Conservation (phyloP, 1,140 invertebrate genomes). For the Lineus longissimus region DNA sequence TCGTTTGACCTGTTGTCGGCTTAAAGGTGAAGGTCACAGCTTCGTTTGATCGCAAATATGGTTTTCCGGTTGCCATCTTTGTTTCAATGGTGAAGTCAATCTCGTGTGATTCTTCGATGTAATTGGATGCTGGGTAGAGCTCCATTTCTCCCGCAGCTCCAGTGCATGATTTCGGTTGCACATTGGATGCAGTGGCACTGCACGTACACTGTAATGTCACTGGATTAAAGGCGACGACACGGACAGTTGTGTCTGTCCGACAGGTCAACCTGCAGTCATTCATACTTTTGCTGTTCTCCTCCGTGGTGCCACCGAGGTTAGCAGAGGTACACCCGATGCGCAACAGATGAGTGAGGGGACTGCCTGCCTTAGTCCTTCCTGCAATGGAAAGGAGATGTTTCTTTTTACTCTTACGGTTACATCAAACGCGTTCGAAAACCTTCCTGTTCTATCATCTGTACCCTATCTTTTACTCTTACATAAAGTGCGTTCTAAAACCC, state of each 20-base stretch:
- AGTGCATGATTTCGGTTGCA: background rate
- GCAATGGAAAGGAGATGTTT: background rate
- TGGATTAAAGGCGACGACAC: background rate
- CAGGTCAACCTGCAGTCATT: background rate
- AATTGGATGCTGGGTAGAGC: background rate
- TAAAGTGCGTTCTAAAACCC: background rate
- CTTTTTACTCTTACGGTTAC: background rate
- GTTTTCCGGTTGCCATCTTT: background rate
- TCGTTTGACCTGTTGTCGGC: conserved; percentile 18
- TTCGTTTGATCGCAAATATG: conserved; percentile 19
- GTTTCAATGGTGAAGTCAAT: background rate
- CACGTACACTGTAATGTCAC: background rate
- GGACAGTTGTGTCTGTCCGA: background rate
- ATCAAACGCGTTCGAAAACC: background rate
- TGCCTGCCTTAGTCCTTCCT: background rate
- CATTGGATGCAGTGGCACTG: background rate
- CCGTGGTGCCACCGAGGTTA: background rate
- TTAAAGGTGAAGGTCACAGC: conserved; percentile 28
- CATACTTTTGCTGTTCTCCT: background rate
- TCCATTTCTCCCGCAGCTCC: conserved; percentile 20
- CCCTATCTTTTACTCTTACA: background rate
- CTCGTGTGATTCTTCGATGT: background rate
- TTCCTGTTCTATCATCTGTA: background rate
- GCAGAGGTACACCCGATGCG: background rate
- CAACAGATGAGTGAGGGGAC: background rate